These are phyloP conservation scores for Saiga tatarica DNA, from an alignment of 2,113 vertebrate species.

Conservation along the genomic window DNA sequence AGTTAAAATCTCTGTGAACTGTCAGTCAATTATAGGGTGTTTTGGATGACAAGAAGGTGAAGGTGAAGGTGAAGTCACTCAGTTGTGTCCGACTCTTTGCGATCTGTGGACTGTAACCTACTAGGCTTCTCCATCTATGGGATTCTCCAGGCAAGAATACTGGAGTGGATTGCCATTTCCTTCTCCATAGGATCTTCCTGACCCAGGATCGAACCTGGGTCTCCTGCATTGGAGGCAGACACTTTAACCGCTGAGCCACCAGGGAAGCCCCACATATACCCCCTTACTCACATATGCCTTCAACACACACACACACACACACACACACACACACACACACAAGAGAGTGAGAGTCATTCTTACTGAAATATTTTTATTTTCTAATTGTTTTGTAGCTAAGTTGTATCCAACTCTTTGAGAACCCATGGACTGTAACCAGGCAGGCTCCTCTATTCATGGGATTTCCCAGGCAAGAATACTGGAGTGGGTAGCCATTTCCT, in stretches of 20 bases:
- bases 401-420: not conserved
- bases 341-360: too few species aligned
- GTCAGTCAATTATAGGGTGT: not conserved
- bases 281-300: not conserved
- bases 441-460: not conserved
- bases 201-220: too few species aligned
- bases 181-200: too few species aligned
- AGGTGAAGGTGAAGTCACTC: too few species aligned
- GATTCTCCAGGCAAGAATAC: too few species aligned
- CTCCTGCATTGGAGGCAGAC: too few species aligned
- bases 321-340: fast-evolving
- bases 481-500: not conserved
- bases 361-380: not conserved
- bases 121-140: too few species aligned
- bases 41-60: not conserved
- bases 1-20: not conserved
- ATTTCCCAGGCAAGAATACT: not conserved
- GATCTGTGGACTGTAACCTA: too few species aligned
- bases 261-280: not conserved
- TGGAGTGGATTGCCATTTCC: too few species aligned
- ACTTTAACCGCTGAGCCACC: too few species aligned
- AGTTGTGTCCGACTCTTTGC: too few species aligned
- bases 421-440: not conserved
- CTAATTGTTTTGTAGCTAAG: not conserved
- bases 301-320: not conserved